Conservation (phyloP, 2,113 vertebrate genomes). For the Calyptommatus sinebrachiatus region DNA sequence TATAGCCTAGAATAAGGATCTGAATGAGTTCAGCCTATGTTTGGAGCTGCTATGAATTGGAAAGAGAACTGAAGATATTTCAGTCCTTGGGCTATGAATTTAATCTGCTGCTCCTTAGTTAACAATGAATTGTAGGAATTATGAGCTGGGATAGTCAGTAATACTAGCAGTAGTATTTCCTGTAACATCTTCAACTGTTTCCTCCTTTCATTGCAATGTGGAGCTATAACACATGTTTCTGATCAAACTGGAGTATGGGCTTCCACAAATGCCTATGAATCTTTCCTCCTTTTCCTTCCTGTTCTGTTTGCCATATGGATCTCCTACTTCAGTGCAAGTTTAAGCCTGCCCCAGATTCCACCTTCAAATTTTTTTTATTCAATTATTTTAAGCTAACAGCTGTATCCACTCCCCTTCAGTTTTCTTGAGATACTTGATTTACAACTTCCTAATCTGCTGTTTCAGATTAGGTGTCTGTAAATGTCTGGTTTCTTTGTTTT, state of each 20-base stretch:
- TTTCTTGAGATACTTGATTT: slow-evolving; percentile 37
- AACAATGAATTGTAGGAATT: background rate
- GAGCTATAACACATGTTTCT: background rate
- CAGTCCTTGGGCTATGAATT: background rate
- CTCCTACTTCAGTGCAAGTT: slow-evolving; percentile 28
- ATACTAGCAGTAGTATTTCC: slow-evolving; percentile 2
- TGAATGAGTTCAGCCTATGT: background rate
- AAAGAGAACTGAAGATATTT: background rate
- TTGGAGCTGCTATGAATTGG: background rate
- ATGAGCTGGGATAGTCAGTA: background rate
- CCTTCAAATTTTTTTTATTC: slow-evolving; percentile 46
- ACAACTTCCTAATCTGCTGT: slow-evolving; percentile 53
- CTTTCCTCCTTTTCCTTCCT: background rate
- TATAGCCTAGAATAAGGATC: too few species aligned
- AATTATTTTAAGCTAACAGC: slow-evolving; percentile 41
- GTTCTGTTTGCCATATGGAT: slow-evolving; percentile 33
- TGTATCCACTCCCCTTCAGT: slow-evolving; percentile 26
- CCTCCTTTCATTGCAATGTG: slow-evolving; percentile 5
- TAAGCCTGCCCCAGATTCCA: slow-evolving; percentile 25
- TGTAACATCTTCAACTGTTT: background rate
- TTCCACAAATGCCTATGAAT: background rate
- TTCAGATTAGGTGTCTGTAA: slow-evolving; percentile 49
- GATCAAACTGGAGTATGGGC: background rate
- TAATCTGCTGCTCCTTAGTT: background rate
- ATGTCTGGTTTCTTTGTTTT: slow-evolving; percentile 31